phyloP scores from a whole-genome alignment of 2,797 vertebrate species.

The Onychomys leucogaster region DNA sequence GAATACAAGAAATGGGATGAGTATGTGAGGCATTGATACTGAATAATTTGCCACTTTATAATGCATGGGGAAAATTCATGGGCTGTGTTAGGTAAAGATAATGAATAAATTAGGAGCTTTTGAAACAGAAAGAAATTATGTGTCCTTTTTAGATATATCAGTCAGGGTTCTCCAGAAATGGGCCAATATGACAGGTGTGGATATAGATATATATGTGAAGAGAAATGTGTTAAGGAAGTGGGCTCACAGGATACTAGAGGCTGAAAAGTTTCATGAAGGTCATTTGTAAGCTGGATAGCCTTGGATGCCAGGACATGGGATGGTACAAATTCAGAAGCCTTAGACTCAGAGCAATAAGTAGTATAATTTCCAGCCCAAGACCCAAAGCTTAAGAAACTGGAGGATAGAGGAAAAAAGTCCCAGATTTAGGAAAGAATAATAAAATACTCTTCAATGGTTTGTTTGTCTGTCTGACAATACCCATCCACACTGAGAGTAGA shows the following conservation, averaged over 20 bases:
- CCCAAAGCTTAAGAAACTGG: neutral
- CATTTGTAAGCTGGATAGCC: neutral
- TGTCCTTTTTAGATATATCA: neutral
- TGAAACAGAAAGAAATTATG: neutral
- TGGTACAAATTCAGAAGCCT: neutral
- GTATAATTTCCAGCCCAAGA: neutral
- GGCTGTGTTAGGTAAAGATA: neutral
- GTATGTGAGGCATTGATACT: neutral
- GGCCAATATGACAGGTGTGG: neutral
- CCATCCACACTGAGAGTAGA: neutral
- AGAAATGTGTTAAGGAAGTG: neutral
- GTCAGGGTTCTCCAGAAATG: neutral
- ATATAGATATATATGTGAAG: neutral
- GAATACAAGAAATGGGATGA: neutral
- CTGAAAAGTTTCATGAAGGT: neutral
- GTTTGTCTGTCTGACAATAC: neutral
- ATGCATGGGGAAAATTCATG: neutral
- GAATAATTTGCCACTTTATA: conserved; percentile 36
- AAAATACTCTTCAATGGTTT: neutral
- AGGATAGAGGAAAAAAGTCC: neutral
- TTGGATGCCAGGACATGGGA: neutral
- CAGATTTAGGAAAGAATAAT: neutral
- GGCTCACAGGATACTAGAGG: neutral
- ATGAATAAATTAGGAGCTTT: conserved; percentile 23
- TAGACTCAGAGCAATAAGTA: neutral